Evolutionary conservation across 2,888 invertebrate species (phyloP).

Genomic region (Oscheius sp.): DNA sequence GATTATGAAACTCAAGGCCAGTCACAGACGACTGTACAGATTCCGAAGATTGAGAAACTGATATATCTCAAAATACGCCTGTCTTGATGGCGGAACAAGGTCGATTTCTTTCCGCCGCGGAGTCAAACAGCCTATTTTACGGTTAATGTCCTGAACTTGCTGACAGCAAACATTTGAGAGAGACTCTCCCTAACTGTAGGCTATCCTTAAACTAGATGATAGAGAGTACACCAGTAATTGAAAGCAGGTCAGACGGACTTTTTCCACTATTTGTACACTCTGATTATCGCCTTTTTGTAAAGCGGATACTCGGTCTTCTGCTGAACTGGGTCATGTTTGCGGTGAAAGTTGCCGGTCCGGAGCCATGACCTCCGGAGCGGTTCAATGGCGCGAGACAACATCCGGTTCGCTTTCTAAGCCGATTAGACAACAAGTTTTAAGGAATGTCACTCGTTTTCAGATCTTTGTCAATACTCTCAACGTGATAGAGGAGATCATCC

Average conservation of each 20-base stretch:
- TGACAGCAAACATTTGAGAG: not conserved
- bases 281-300: too few species aligned
- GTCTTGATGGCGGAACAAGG: not conserved
- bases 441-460: constrained; percentile 14
- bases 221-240: too few species aligned
- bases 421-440: too few species aligned
- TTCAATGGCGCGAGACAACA: constrained; percentile 25
- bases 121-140: not conserved
- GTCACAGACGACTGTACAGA: not conserved
- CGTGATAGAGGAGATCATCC: constrained; percentile 55
- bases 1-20: constrained; percentile 33
- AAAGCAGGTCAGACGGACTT: too few species aligned
- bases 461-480: constrained; percentile 44
- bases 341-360: constrained; percentile 13
- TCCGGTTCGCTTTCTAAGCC: not conserved
- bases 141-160: not conserved
- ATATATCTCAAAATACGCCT: too few species aligned
- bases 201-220: not conserved
- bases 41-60: too few species aligned
- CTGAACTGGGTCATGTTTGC: constrained; percentile 29
- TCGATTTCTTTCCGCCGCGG: not conserved
- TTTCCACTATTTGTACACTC: too few species aligned
- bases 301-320: too few species aligned
- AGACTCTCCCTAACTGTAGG: not conserved
- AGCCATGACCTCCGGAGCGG: constrained; percentile 15